Evolutionary conservation across 2,888 invertebrate genomes (phyloP).

Genomic region (Harpagoxenus sublaevis): DNA sequence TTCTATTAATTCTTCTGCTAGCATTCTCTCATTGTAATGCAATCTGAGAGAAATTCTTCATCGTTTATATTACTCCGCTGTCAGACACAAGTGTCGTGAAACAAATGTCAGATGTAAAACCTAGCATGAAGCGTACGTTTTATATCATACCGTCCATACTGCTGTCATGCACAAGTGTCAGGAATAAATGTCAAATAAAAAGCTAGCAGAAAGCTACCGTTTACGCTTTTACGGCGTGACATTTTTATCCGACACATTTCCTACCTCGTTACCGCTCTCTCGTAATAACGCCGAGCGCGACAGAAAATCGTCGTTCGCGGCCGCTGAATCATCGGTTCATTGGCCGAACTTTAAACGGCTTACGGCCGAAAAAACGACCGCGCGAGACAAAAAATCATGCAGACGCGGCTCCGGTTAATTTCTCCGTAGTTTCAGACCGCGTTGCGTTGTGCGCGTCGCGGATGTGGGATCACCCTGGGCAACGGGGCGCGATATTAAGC

Average conservation of each 20-base stretch:
- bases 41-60: conserved; percentile 44
- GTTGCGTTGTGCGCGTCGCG: background rate
- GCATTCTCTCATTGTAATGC: conserved; percentile 30
- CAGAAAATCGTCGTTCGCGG: conserved; percentile 1
- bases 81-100: conserved; percentile 48
- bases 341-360: conserved; percentile 2
- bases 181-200: conserved; percentile 55
- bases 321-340: conserved; percentile 29
- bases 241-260: conserved; percentile 26
- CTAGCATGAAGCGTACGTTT: conserved; percentile 21
- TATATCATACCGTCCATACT: conserved; percentile 21
- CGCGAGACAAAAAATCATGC: background rate
- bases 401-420: conserved; percentile 8
- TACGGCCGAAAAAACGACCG: background rate
- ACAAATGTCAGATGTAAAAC: conserved; percentile 49
- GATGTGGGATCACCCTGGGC: background rate
- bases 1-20: conserved; percentile 23
- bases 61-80: conserved; percentile 40
- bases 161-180: conserved; percentile 38
- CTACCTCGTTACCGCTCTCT: background rate
- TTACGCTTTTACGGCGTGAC: conserved; percentile 32
- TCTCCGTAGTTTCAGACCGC: background rate
- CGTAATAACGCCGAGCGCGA: background rate
- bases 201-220: conserved; percentile 26
- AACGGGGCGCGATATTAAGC: conserved; percentile 13